Evolutionary conservation across 2,797 vertebrate species (phyloP), one percentile per base, ranked within the genome.

Genomic region (Mionectes olivaceus): DNA sequence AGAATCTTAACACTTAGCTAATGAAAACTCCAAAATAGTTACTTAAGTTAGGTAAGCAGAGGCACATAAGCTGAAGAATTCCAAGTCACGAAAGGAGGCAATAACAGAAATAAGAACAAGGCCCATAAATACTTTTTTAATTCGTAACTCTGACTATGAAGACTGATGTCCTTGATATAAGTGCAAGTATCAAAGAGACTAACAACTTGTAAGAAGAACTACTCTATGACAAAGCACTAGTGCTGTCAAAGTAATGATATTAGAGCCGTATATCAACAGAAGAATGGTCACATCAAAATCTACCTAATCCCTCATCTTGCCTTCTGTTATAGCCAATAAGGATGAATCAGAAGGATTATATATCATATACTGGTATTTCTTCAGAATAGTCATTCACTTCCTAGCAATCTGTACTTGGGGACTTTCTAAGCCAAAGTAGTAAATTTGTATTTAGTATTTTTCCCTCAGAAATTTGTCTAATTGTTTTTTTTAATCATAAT

Each of bases 171-270:
- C 68, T 92, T 95, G 79, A 96, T 97, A 87, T 91, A 85, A 57
- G 75, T 10, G 39, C 64, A 84, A 88, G 63, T 90, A 95, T 73
- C 90, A 81, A 50, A 67, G 68, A 93, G 78, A 85, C 94, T 83
- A 95, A 95, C 49, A 89, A 86, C 75, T 65, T 87, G 19, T 32
- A 92, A 92, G 89, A 93, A 87, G 56, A 89, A 95, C 78, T 94
- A 49, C 68, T 37, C 53, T 60, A 22, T 93, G 74, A 93, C 71
- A 71, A 82, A 90, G 57, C 43, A 64, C 71, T 55, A 37, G 63
- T 41, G 60, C 78, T 93, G 87, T 95, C 95, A 89, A 78, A 95
- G 87, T 90, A 92, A 85, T 60, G 71, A 94, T 96, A 95, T 95
- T 93, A 59, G 75, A 87, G 84, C 84, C 87, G 71, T 96, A 78